phyloP scores from a whole-genome alignment of 2,888 invertebrate species.

The Lasius fuliginosus region DNA sequence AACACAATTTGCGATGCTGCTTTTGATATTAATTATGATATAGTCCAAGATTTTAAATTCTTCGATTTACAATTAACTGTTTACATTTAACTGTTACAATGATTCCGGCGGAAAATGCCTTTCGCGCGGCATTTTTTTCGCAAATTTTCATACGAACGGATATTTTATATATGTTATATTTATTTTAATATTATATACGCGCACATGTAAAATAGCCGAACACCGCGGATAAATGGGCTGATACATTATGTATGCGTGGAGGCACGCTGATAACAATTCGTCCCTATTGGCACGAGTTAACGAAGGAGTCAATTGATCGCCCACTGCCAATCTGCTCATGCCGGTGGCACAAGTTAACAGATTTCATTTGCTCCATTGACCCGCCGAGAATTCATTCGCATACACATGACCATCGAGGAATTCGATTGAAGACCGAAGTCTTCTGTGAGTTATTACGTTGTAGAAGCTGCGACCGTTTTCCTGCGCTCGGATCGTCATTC shows the following conservation, averaged over 20 bases:
- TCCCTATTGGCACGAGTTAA: slow-evolving; percentile 84
- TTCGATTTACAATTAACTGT: not conserved
- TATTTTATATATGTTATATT: not conserved
- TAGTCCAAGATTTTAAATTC: not conserved
- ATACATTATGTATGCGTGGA: slow-evolving; percentile 82
- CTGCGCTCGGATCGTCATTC: slow-evolving; percentile 35
- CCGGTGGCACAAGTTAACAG: slow-evolving; percentile 81
- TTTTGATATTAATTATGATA: not conserved
- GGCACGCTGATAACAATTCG: slow-evolving; percentile 83
- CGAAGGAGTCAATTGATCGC: slow-evolving; percentile 85
- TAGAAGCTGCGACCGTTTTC: slow-evolving; percentile 56
- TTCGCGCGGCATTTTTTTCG: not conserved
- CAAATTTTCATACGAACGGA: not conserved
- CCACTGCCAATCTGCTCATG: slow-evolving; percentile 83
- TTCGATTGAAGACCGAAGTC: slow-evolving; percentile 76
- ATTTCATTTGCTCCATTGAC: slow-evolving; percentile 85
- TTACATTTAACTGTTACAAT: not conserved
- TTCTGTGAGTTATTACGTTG: slow-evolving; percentile 63
- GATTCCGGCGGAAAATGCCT: not conserved
- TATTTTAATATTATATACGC: slow-evolving; percentile 34
- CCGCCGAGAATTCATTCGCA: slow-evolving; percentile 76
- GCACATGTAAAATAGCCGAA: slow-evolving; percentile 51
- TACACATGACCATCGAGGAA: slow-evolving; percentile 74
- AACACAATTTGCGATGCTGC: not conserved
- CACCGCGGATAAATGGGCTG: slow-evolving; percentile 68